Base-by-base conservation (phyloP, 2,888 invertebrate genomes). In the Mactromeris polynyma region DNA sequence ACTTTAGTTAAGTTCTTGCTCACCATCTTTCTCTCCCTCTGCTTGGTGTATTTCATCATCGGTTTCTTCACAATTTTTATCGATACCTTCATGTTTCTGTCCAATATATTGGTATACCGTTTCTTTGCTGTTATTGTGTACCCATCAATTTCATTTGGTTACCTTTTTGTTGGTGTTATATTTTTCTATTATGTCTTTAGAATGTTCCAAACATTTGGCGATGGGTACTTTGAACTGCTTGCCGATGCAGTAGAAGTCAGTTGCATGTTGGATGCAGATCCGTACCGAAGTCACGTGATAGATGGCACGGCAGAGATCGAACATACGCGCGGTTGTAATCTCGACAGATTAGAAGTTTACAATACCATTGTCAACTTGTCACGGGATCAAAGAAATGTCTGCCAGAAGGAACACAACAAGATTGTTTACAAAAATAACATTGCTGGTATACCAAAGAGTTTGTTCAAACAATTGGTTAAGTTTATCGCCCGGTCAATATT, bases 111-210 rank as follows among this genome's bases (percentile, higher is more conserved):
- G 40, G 81, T 88, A 0, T 88, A 83, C 38, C 26, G 85, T 36
- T 88, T 87, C 11, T n/a, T 88, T 26, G 79, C 90, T 0, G 81
- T 90, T 0, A 81, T 90, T 31, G 33, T 90, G 19, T 90, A 83
- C n/a, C 90, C 90, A 0, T 46, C 88, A 3, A 54, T 26, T 6
- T 78, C 90, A 6, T 90, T 90, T 40, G 90, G 90, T 3, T 90
- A 90, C n/a, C 77, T 90, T 46, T 90, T 90, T 36, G 88, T 90
- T 33, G 83, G 51, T 14, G 38, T 85, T 9, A 81, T 79, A 21
- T 58, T 90, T 17, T 6, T 85, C 11, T 90, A 90, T n/a, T 90
- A 90, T 54, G 78, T 88, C 2, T 58, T 83, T n/a, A 85, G 81
- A 31, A 82, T 79, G 21, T 58, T 90, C 0, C 21, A 79, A 31